Evolutionary conservation across 2,113 vertebrate species (phyloP), one percentile per base, ranked within the genome.

Genomic region (Deroptyus accipitrinus): DNA sequence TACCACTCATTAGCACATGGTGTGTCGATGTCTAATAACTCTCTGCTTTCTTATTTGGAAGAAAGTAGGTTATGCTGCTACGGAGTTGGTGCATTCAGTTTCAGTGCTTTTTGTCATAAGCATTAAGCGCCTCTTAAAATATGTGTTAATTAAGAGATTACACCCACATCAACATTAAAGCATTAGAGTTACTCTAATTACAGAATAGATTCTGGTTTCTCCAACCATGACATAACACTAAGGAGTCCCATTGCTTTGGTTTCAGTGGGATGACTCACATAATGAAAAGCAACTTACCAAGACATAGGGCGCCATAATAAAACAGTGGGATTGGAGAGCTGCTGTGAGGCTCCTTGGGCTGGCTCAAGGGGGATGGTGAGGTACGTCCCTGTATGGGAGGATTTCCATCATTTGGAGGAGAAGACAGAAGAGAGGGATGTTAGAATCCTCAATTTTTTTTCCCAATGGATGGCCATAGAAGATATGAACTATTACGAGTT

Each of bases 111-210:
- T 86, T 95, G 78, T 94, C 94, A n/a, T 5, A 37, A 90, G 86
- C 92, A 42, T 90, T 85, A 88, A 94, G 89, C 1, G 17, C 77
- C 79, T 70, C 84, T 67, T 35, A 61, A 95, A 86, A 85, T 78
- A 75, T 10, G 74, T 89, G 88, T 95, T 96, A 94, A 95, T 97
- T 88, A 97, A 55, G 85, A 88, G 88, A 91, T 95, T 95, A 88
- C 70, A 90, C 69, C 73, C 86, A 51, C 86, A 37, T 67, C 68
- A 83, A 62, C 86, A 66, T 61, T 62, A 28, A 72, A 46, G 88
- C 83, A 4, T 59, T 66, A 44, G 8, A 55, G 55, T 68, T 52
- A 22, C 61, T 75, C 85, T 39, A 77, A 49, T 64, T 86, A 5
- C 0, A 11, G 85, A 27, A 14, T 2, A 3, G 25, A 3, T 18